These are phyloP conservation scores for Toxostoma redivivum DNA, from an alignment of 2,113 vertebrate species.

Conservation along the genomic window DNA sequence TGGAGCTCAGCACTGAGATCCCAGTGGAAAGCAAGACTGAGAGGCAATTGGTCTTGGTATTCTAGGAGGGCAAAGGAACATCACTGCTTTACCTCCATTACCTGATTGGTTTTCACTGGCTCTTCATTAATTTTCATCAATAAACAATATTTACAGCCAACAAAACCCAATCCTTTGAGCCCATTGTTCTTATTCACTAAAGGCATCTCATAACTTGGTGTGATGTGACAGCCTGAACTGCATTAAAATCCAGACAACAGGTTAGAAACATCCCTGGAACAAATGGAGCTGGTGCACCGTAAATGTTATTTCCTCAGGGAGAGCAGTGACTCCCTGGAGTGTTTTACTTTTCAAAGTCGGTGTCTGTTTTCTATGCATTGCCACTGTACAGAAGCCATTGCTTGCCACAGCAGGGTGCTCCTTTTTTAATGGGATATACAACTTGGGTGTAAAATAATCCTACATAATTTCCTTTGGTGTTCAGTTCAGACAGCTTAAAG, in stretches of 20 bases:
- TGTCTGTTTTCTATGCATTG: slow-evolving; percentile 49
- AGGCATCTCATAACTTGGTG: background rate
- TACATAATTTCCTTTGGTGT: slow-evolving; percentile 26
- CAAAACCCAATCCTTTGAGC: background rate
- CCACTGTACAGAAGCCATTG: slow-evolving; percentile 47
- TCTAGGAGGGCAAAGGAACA: background rate
- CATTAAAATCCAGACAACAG: slow-evolving; percentile 45
- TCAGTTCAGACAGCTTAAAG: slow-evolving; percentile 38
- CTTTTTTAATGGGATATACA: slow-evolving; percentile 46
- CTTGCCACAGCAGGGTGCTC: slow-evolving; percentile 48
- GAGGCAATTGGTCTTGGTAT: background rate
- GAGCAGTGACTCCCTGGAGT: slow-evolving; percentile 25
- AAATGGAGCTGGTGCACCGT: background rate
- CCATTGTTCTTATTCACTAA: slow-evolving; percentile 6
- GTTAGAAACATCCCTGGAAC: slow-evolving; percentile 11
- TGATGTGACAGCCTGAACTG: slow-evolving; percentile 1
- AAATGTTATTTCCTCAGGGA: slow-evolving; percentile 11
- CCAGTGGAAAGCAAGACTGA: background rate
- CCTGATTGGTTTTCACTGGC: background rate
- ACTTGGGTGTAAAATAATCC: slow-evolving; percentile 63
- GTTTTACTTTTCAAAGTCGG: slow-evolving; percentile 41
- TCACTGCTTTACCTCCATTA: slow-evolving; percentile 16
- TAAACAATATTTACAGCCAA: slow-evolving; percentile 41
- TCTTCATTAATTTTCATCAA: slow-evolving; percentile 58
- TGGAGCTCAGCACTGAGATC: background rate